These are phyloP conservation scores for Formica exsecta DNA, from an alignment of 1,140 invertebrate genomes.

Conservation along the genomic window DNA sequence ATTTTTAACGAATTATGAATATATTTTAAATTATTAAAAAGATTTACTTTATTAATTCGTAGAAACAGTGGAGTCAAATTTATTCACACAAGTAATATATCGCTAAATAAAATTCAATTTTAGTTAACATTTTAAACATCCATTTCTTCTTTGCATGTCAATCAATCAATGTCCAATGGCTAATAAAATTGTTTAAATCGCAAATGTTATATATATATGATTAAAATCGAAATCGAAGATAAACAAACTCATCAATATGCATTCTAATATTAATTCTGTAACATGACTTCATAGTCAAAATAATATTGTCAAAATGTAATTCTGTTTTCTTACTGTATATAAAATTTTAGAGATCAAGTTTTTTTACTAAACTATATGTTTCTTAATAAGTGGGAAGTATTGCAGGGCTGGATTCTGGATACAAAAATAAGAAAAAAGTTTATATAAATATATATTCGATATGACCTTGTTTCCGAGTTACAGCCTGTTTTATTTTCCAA, in stretches of 20 bases:
- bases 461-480: no score
- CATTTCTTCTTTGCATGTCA: neutral
- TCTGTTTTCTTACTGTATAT: neutral
- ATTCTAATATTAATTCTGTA: neutral
- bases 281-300: neutral
- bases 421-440: no score
- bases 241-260: neutral
- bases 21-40: neutral
- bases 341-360: neutral
- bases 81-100: neutral
- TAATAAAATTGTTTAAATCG: slow-evolving; percentile 6
- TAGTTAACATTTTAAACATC: neutral
- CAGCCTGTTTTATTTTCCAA: no score
- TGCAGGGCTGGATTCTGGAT: no score
- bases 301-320: neutral
- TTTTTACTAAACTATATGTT: no score
- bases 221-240: neutral
- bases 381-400: no score
- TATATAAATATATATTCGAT: no score
- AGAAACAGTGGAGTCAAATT: neutral
- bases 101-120: neutral
- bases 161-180: neutral
- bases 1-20: slow-evolving; percentile 16
- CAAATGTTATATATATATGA: neutral
- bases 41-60: slow-evolving; percentile 1